A percentile compares a stretch with the other conserved stretches of the same genome.
These are phyloP conservation scores for Unio pictorum DNA, from an alignment of 2,888 invertebrate genomes.

Conservation along the genomic window DNA sequence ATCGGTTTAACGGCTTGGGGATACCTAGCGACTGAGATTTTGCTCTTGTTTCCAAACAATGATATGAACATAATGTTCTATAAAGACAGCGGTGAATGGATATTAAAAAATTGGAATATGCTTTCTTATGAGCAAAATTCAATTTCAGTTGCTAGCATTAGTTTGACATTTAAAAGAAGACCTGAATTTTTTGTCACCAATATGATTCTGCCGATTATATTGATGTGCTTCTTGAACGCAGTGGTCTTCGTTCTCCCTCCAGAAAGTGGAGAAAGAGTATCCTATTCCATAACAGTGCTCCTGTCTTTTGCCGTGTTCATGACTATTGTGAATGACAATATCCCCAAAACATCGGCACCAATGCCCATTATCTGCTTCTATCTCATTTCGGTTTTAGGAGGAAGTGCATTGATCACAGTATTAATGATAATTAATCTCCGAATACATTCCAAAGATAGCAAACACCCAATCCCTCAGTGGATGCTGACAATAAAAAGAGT, in stretches of 20 bases:
- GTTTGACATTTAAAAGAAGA: slow-evolving; percentile 8
- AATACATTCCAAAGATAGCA: slow-evolving; percentile 8
- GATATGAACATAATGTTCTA: slow-evolving; percentile 8
- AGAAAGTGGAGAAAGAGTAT: slow-evolving; percentile 21
- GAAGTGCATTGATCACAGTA: slow-evolving; percentile 13
- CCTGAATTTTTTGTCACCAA: slow-evolving; percentile 17
- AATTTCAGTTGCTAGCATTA: slow-evolving; percentile 6
- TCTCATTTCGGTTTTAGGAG: slow-evolving; percentile 11
- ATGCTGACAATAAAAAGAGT: too few species aligned
- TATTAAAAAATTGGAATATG: slow-evolving; percentile 3
- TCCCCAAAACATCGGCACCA: slow-evolving; percentile 21
- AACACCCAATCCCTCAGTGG: neutral
- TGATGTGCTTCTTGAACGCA: slow-evolving; percentile 12
- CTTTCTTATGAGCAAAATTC: neutral
- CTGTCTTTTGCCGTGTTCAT: slow-evolving; percentile 24
- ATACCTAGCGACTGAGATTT: slow-evolving; percentile 8
- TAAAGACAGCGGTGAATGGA: slow-evolving; percentile 23
- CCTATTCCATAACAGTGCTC: slow-evolving; percentile 15
- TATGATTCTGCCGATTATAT: slow-evolving; percentile 15
- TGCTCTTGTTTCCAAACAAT: slow-evolving; percentile 5
- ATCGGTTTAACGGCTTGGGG: slow-evolving; percentile 15
- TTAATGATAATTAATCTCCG: slow-evolving; percentile 8
- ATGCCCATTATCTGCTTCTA: slow-evolving; percentile 19
- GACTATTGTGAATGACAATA: slow-evolving; percentile 20
- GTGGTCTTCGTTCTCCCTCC: slow-evolving; percentile 14